Evolutionary conservation across 2,113 vertebrate genomes (phyloP).

Genomic region (Vulpes lagopus): DNA sequence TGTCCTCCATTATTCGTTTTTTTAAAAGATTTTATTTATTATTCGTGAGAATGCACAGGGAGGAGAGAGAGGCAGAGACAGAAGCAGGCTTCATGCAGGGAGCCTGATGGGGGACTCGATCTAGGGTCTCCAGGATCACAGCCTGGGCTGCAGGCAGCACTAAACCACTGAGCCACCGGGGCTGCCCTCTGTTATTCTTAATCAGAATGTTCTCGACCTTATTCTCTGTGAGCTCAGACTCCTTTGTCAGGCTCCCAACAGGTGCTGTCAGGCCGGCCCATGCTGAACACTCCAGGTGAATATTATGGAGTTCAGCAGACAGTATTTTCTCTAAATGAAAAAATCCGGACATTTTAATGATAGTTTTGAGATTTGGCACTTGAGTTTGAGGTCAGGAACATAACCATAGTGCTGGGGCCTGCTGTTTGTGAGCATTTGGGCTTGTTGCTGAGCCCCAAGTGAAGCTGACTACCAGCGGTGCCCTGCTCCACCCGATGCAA

Average conservation of each 20-base stretch:
- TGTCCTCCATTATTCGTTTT: not conserved
- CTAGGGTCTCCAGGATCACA: no score
- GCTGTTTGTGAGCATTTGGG: not conserved
- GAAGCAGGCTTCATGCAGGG: no score
- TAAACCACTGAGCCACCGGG: no score
- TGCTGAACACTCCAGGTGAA: not conserved
- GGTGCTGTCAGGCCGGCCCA: not conserved
- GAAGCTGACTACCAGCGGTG: not conserved
- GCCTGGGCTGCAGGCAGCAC: no score
- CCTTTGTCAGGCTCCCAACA: not conserved
- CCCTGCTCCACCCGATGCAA: not conserved
- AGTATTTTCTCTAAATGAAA: constrained; percentile 58
- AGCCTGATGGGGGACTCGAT: no score
- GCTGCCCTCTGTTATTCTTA: not conserved
- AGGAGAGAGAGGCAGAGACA: no score
- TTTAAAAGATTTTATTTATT: no score
- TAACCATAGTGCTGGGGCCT: not conserved
- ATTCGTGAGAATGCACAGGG: no score
- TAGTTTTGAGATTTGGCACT: constrained; percentile 32
- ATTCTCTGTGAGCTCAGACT: not conserved
- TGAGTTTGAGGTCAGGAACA: constrained; percentile 66
- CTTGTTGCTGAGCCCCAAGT: not conserved
- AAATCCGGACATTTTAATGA: constrained; percentile 59
- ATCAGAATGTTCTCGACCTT: not conserved
- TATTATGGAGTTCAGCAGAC: constrained; percentile 19